Conservation (phyloP, 1,140 invertebrate species). For the Popillia japonica region DNA sequence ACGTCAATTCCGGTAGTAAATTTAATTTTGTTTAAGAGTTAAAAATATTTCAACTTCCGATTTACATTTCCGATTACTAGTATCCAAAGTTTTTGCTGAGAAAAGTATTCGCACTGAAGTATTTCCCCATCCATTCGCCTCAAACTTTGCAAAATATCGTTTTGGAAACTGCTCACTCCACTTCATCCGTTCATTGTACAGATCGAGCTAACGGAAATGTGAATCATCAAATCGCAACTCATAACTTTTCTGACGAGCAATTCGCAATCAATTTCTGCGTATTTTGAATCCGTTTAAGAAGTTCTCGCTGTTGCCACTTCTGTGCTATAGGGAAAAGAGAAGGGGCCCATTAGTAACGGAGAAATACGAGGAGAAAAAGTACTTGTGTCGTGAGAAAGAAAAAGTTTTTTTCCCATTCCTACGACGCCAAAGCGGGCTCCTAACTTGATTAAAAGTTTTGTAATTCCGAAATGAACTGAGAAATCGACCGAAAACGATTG, state of each 20-base stretch:
- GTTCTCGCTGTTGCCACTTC: background rate
- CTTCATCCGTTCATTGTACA: background rate
- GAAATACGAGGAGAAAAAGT: background rate
- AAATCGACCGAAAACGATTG: conserved; percentile 8
- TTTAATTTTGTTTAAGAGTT: background rate
- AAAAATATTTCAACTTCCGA: background rate
- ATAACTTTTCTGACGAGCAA: conserved; percentile 16
- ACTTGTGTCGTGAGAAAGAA: background rate
- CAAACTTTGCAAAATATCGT: conserved; percentile 3
- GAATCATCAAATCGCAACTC: conserved; percentile 2
- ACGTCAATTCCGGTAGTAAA: background rate
- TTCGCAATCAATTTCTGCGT: conserved; percentile 22
- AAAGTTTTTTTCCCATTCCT: background rate
- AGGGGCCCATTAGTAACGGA: background rate
- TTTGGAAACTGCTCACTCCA: conserved; percentile 7
- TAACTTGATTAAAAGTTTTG: conserved; percentile 35
- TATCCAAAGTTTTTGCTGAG: background rate
- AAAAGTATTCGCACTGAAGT: background rate
- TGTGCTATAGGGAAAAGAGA: background rate
- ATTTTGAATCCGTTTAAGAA: conserved; percentile 18
- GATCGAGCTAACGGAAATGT: background rate
- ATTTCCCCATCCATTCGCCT: background rate
- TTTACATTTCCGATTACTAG: background rate
- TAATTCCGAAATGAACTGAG: conserved; percentile 22
- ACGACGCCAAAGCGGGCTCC: background rate